phyloP scores from a whole-genome alignment of 2,113 vertebrate species.

The Alectura lathami region DNA sequence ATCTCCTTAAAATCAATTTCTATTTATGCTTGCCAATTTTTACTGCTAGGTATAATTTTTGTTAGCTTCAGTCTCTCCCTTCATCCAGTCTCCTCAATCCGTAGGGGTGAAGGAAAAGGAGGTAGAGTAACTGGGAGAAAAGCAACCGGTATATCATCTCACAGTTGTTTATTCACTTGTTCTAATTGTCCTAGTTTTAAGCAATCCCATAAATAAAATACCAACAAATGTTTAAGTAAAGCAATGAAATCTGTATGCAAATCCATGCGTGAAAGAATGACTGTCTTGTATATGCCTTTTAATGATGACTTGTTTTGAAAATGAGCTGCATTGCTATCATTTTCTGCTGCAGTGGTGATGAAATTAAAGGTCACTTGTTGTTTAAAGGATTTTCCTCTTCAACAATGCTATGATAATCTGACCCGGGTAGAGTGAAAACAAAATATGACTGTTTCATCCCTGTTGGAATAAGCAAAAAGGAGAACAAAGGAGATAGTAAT shows the following conservation, averaged over 20 bases:
- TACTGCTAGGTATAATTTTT: not conserved
- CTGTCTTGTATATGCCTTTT: not conserved
- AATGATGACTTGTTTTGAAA: not conserved
- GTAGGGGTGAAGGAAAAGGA: not conserved
- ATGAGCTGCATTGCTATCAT: not conserved
- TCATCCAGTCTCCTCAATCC: not conserved
- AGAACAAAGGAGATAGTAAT: not conserved
- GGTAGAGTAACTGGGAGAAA: not conserved
- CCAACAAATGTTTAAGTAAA: not conserved
- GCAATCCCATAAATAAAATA: not conserved
- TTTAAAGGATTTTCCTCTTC: not conserved
- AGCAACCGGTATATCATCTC: accelerated
- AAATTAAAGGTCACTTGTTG: not conserved
- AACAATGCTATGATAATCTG: not conserved
- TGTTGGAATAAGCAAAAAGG: not conserved
- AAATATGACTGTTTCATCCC: not conserved
- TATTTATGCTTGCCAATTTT: not conserved
- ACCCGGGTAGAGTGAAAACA: not conserved
- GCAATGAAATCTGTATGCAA: not conserved
- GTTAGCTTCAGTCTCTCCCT: not conserved
- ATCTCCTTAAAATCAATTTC: not conserved
- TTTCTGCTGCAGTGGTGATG: not conserved
- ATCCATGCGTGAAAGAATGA: not conserved
- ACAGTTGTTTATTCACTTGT: not conserved
- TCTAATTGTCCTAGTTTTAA: not conserved